These are phyloP conservation scores for Platorchestia sp. DNA, from an alignment of 1,140 invertebrate species.

Conservation along the genomic window DNA sequence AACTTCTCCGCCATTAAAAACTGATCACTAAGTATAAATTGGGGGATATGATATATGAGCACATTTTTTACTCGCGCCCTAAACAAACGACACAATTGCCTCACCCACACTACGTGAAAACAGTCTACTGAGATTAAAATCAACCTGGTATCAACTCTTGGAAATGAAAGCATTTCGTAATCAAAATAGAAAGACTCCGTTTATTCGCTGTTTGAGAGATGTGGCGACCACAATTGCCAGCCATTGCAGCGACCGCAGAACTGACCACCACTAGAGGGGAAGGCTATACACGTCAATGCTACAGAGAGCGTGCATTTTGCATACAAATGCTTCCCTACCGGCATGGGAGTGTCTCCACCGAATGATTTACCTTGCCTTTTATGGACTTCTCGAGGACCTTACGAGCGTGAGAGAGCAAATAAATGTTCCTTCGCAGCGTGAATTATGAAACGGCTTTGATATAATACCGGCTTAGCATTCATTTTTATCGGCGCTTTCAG, in stretches of 20 bases:
- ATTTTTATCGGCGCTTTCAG: conserved; percentile 30
- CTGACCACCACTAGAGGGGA: background rate
- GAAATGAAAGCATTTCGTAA: too few relatives aligned
- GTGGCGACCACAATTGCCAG: too few relatives aligned
- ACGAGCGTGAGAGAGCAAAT: conserved; percentile 42
- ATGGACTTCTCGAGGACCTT: conserved; percentile 17
- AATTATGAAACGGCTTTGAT: conserved; percentile 46
- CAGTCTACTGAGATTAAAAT: too few relatives aligned
- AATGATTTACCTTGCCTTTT: conserved; percentile 15
- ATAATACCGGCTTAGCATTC: conserved; percentile 49
- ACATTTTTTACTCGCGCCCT: background rate
- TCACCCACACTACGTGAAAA: too few relatives aligned
- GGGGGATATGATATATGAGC: too few relatives aligned
- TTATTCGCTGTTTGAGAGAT: too few relatives aligned
- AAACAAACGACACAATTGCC: background rate
- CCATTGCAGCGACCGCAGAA: background rate
- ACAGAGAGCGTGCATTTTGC: background rate
- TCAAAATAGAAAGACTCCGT: too few relatives aligned
- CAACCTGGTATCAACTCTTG: too few relatives aligned
- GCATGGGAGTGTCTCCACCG: conserved; percentile 14
- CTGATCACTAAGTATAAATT: background rate
- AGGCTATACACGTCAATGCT: background rate
- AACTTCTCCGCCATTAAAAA: too few relatives aligned
- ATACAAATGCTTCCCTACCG: background rate
- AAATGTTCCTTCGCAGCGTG: conserved; percentile 13